phyloP scores from a whole-genome alignment of 2,888 invertebrate species.

The Leucophenga montana region DNA sequence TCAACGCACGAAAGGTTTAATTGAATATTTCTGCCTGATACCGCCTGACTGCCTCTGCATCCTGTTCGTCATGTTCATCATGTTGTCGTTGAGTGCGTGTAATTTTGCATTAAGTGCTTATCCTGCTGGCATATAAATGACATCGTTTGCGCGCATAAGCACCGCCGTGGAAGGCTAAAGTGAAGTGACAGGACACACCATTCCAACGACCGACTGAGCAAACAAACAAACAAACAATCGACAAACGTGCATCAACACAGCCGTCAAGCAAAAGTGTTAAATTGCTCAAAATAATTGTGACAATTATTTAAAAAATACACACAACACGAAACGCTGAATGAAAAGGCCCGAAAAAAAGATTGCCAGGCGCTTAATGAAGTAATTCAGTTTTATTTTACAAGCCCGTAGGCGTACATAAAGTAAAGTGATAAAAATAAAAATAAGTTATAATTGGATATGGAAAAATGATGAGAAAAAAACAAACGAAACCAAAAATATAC shows the following conservation, averaged over 20 bases:
- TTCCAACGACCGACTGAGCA: background rate
- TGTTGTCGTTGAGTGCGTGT: constrained; percentile 38
- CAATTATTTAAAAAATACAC: constrained; percentile 59
- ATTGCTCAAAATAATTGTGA: constrained; percentile 63
- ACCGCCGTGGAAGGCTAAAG: constrained; percentile 26
- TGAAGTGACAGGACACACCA: no score
- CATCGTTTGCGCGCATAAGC: constrained; percentile 58
- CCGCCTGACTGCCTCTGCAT: background rate
- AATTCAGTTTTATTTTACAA: background rate
- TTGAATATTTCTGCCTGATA: background rate
- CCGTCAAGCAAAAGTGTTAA: constrained; percentile 54
- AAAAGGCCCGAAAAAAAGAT: background rate
- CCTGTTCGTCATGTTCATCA: background rate
- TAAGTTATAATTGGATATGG: no score
- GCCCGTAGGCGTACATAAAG: no score
- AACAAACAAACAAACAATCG: background rate
- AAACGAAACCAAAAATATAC: no score
- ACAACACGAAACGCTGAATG: no score
- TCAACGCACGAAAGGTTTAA: constrained; percentile 45
- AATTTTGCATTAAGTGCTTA: constrained; percentile 64
- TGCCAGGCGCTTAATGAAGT: constrained; percentile 1
- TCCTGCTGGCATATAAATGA: constrained; percentile 63
- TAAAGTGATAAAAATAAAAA: no score
- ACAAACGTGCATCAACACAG: background rate
- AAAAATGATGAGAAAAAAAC: no score